These are phyloP conservation scores for Calvadosia cruxmelitensis DNA, from an alignment of 30 jellyfish, hydroid and myxozoan species.

Conservation along the genomic window DNA sequence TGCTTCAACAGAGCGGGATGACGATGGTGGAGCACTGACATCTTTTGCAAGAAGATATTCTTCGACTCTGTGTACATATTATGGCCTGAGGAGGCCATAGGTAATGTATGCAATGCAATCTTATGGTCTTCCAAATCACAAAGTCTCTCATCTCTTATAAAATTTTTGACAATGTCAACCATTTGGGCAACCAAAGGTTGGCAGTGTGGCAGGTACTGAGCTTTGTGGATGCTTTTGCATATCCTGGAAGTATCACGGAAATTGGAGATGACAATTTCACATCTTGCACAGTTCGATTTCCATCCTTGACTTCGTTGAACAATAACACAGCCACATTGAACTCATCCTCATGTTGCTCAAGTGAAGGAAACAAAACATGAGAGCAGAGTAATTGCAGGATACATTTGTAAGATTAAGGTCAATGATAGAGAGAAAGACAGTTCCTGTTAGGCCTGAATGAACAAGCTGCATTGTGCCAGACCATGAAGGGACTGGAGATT, in stretches of 20 bases:
- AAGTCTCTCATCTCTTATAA: not conserved
- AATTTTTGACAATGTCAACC: not conserved
- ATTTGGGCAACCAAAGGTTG: no score
- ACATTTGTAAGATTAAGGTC: conserved; percentile 12
- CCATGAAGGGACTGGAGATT: conserved; percentile 16
- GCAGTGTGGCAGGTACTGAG: no score
- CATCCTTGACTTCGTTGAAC: no score
- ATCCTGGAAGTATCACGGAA: no score
- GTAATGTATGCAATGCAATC: not conserved
- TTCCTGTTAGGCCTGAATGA: conserved; percentile 9
- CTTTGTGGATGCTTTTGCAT: no score
- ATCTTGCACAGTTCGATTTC: no score
- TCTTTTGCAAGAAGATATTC: not conserved
- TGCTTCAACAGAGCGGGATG: not conserved
- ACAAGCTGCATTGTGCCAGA: conserved; percentile 29
- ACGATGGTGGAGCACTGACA: not conserved
- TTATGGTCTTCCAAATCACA: not conserved
- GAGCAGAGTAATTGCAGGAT: conserved; percentile 19
- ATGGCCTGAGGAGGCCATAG: not conserved
- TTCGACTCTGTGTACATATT: not conserved
- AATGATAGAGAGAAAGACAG: conserved; percentile 18
- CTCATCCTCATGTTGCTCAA: no score
- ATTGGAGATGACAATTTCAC: no score
- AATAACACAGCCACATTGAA: no score
- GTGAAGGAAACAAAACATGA: conserved; percentile 1